Percentiles rank a stretch among this genome's conserved stretches.
Conservation (phyloP, 2,888 invertebrate genomes). For the Phorcus lineatus region DNA sequence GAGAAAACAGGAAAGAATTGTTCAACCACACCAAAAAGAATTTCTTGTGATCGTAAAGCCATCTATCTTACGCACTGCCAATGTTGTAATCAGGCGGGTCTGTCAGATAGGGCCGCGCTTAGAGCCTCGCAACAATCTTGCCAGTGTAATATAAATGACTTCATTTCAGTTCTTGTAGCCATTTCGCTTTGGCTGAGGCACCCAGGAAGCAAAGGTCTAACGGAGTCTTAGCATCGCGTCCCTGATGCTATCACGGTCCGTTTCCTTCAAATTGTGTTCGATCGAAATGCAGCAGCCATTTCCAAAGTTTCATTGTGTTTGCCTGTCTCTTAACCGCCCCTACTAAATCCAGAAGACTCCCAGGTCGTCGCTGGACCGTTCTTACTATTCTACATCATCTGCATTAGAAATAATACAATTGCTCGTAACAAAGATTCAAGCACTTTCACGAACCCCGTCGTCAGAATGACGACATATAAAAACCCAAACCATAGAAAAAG, state of each 20-base stretch:
- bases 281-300: not conserved
- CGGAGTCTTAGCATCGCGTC: not conserved
- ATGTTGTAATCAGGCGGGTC: not conserved
- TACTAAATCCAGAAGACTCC: not conserved
- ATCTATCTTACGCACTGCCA: not conserved
- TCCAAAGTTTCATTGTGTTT: not conserved
- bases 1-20: no score
- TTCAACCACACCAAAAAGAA: no score
- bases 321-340: not conserved
- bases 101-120: not conserved
- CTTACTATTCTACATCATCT: not conserved
- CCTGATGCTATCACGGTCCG: not conserved
- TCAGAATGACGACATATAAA: not conserved
- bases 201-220: not conserved
- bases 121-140: not conserved
- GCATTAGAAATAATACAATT: conserved; percentile 5
- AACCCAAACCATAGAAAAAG: not conserved
- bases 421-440: not conserved
- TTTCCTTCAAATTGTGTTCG: conserved; percentile 13
- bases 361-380: not conserved
- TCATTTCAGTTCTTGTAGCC: not conserved
- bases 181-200: not conserved
- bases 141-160: conserved; percentile 8
- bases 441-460: not conserved
- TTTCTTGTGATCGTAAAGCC: not conserved